Evolutionary conservation across 2,113 vertebrate genomes (phyloP).

Genomic region (Xiphophorus maculatus): DNA sequence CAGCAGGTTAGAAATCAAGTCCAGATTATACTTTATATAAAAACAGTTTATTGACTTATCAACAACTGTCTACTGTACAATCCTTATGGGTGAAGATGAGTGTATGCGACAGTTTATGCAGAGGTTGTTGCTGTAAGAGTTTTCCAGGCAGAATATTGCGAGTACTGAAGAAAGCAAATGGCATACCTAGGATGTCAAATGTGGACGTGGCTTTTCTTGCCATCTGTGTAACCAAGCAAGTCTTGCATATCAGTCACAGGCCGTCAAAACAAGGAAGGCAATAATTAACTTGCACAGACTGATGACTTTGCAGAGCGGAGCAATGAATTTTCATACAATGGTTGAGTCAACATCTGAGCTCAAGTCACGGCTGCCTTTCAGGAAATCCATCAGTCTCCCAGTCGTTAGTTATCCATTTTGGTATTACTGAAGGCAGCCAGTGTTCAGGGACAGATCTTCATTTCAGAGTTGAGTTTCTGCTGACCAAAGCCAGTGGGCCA

Average conservation of each 20-base stretch:
- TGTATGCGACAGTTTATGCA: conserved; percentile 82
- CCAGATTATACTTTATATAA: conserved; percentile 66
- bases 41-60: conserved; percentile 84
- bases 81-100: conserved; percentile 75
- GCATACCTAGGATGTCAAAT: conserved; percentile 55
- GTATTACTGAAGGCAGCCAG: conserved; percentile 56
- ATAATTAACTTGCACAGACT: conserved; percentile 49
- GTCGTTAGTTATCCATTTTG: conserved; percentile 53
- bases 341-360: conserved; percentile 49
- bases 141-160: conserved; percentile 48
- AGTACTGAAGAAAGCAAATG: conserved; percentile 64
- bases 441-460: conserved; percentile 54
- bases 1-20: conserved; percentile 45
- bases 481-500: conserved; percentile 26
- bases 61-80: conserved; percentile 83
- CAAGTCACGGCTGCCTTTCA: conserved; percentile 53
- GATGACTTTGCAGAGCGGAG: conserved; percentile 54
- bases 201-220: conserved; percentile 43
- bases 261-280: conserved; percentile 40
- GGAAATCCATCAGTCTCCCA: conserved; percentile 44
- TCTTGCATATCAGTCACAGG: conserved; percentile 58
- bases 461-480: conserved; percentile 47
- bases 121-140: conserved; percentile 57
- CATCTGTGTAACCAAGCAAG: conserved; percentile 38
- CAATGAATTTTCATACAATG: conserved; percentile 54